Evolutionary conservation across 2,113 vertebrate species (phyloP).

Genomic region (Prochilodus magdalenae): DNA sequence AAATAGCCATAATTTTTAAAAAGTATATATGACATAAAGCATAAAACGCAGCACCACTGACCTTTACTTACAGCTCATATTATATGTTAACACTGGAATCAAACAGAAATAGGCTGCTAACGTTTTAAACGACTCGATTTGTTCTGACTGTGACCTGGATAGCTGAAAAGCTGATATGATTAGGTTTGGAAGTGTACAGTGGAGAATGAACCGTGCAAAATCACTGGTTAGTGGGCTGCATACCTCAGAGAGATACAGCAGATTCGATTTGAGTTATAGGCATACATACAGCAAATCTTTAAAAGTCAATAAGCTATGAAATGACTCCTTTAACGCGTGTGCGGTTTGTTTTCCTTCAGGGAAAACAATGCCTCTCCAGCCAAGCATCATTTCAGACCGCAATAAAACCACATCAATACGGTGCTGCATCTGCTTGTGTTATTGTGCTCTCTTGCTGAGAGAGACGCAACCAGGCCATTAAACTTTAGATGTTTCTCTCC

Average conservation of each 20-base stretch:
- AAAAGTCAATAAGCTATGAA: constrained; percentile 47
- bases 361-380: constrained; percentile 21
- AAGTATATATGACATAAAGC: too few species aligned
- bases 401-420: constrained; percentile 56
- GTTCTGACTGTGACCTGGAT: background rate
- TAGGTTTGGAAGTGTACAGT: background rate
- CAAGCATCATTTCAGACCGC: constrained; percentile 25
- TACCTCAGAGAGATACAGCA: background rate
- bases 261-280: background rate
- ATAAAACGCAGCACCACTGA: background rate
- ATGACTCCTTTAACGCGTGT: constrained; percentile 49
- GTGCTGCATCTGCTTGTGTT: constrained; percentile 26
- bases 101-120: too few species aligned
- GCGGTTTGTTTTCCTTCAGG: constrained; percentile 37
- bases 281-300: constrained; percentile 19
- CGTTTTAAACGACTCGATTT: background rate
- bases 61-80: background rate
- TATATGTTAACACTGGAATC: background rate
- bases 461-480: constrained; percentile 9
- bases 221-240: background rate
- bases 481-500: background rate
- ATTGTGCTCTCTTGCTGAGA: background rate
- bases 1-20: too few species aligned
- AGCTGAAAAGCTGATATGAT: background rate
- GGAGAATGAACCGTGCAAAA: constrained; percentile 29